Base-by-base conservation (phyloP, 2,888 invertebrate genomes). In the Nipponacmea schrenckii region DNA sequence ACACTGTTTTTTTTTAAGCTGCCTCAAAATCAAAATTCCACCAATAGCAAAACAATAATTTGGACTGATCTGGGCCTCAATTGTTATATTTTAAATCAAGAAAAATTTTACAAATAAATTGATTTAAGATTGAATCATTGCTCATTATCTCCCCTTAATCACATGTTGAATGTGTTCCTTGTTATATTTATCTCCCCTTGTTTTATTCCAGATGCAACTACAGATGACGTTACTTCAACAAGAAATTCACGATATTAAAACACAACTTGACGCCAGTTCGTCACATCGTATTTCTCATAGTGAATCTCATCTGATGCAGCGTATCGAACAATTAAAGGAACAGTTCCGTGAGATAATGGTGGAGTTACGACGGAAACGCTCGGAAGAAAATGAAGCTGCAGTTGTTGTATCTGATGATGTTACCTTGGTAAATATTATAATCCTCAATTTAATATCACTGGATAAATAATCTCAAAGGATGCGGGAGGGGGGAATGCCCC, bases 161-260 rank as follows among this genome's bases (percentile, higher is more conserved):
- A 8, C 39, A 1, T 1, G 5, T 39, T 39, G 39, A 39, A 10
- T 39, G 10, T n/a, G 20, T 50, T 50, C 5, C 17, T n/a, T 20
- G 0, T n/a, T 56, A 7, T 17, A 20, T 50, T 50, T 1, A 1
- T 12, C n/a, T 20, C n/a, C n/a, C 24, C 24, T 67, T 39, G 45
- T 1, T 27, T 45, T 27, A n/a, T 70, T 73, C 7, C 75, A 85
- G 85, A 77, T 87, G n/a, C 86, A 86, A 72, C 76, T 80, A 70
- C 84, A 84, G 74, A 86, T 87, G 84, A 76, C 82, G 17, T 74
- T 83, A 66, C 83, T 87, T 10, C 86, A 87, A 70, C 82, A 84
- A 67, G 85, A 87, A 73, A 79, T 87, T 7, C 85, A 85, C 72
- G 86, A 86, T 71, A 77, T 87, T 73, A 86, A 86, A 75, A 76